Conservation (phyloP, 1,140 invertebrate species). For the Brachionus sp. region DNA sequence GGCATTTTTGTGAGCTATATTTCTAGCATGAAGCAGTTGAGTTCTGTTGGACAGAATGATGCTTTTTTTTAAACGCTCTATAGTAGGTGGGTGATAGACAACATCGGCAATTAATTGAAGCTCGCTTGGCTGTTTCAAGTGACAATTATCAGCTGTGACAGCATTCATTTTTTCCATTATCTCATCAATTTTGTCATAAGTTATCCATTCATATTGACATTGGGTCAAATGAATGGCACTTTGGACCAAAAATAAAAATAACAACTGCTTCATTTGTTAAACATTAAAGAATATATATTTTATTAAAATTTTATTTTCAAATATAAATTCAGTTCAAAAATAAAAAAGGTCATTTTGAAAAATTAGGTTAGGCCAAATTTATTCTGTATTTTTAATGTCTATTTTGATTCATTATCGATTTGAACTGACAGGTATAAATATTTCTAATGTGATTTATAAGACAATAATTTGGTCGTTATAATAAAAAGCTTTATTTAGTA, state of each 20-base stretch:
- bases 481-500: neutral
- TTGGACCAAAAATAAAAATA: neutral
- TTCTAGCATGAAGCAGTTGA: slow-evolving; percentile 84
- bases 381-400: neutral
- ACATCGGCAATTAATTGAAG: slow-evolving; percentile 76
- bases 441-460: neutral
- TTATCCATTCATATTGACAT: slow-evolving; percentile 79
- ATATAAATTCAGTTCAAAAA: neutral
- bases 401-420: neutral
- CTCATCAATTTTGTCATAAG: slow-evolving; percentile 80
- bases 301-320: neutral
- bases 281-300: neutral
- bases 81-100: slow-evolving; percentile 84
- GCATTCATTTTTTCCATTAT: slow-evolving; percentile 74
- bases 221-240: neutral
- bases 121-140: slow-evolving; percentile 76
- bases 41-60: slow-evolving; percentile 91
- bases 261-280: neutral
- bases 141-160: slow-evolving; percentile 77
- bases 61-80: slow-evolving; percentile 89
- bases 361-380: slow-evolving; percentile 28
- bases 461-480: neutral
- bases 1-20: slow-evolving; percentile 85
- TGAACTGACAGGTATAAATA: neutral
- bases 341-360: slow-evolving; percentile 7